A percentile compares a stretch with the other conserved stretches of the same genome.
phyloP scores from a whole-genome alignment of 2,113 vertebrate genomes.

The Erythrolamprus reginae region DNA sequence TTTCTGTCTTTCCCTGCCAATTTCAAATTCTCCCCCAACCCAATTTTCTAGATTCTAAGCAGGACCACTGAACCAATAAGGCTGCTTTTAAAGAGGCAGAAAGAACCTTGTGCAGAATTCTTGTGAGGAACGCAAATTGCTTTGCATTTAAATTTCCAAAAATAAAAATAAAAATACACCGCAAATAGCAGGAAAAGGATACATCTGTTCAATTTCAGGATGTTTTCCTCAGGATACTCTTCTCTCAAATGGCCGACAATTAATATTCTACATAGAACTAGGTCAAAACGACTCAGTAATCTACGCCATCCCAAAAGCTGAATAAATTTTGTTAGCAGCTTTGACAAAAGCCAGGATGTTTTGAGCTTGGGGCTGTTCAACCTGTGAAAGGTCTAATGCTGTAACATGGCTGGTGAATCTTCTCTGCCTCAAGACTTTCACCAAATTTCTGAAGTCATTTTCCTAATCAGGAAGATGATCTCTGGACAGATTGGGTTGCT shows the following conservation, averaged over 20 bases:
- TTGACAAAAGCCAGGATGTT: neutral
- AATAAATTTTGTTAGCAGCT: neutral
- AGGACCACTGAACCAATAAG: neutral
- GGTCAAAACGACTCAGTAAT: neutral
- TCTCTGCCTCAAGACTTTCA: neutral
- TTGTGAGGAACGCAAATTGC: neutral
- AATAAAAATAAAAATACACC: no score
- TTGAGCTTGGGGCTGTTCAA: neutral
- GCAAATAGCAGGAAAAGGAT: neutral
- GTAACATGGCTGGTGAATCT: neutral
- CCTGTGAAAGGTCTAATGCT: neutral
- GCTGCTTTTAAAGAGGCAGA: neutral
- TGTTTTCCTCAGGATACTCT: neutral
- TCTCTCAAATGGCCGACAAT: neutral
- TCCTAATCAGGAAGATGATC: neutral
- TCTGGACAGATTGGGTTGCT: neutral
- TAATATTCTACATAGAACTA: neutral
- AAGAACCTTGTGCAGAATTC: neutral
- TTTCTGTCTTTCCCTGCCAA: neutral
- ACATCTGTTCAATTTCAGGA: neutral
- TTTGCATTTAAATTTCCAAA: neutral
- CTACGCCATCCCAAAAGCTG: neutral
- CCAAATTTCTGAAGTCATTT: neutral
- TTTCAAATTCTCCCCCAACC: neutral
- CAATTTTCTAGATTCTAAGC: neutral